phyloP scores from a whole-genome alignment of 2,797 vertebrate genomes.

The Vireo griseus region DNA sequence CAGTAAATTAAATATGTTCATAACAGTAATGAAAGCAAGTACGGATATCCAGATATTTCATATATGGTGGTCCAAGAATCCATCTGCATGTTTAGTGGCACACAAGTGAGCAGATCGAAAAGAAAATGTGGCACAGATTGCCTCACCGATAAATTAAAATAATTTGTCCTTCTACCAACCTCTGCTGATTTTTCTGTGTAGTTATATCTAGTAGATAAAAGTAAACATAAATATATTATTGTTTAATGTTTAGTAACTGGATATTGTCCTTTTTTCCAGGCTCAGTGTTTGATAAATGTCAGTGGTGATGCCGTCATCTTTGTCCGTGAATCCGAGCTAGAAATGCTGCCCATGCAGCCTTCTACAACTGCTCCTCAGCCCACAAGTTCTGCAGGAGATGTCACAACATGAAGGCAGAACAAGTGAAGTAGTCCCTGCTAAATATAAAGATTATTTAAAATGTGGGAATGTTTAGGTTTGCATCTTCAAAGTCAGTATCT shows the following conservation, averaged over 20 bases:
- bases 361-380: constrained; percentile 56
- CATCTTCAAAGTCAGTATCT: constrained; percentile 19
- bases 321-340: constrained; percentile 86
- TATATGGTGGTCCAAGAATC: background rate
- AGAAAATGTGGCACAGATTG: background rate
- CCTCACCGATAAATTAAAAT: background rate
- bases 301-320: constrained; percentile 95
- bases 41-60: background rate
- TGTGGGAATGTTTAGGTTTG: constrained; percentile 17
- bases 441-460: background rate
- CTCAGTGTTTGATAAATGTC: constrained; percentile 97
- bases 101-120: background rate
- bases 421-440: background rate
- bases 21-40: background rate
- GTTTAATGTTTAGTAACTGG: background rate
- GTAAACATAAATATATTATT: rapidly evolving
- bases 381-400: constrained; percentile 57
- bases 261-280: constrained; percentile 67
- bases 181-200: background rate
- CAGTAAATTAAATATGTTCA: background rate
- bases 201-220: background rate
- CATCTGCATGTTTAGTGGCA: background rate
- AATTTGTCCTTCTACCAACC: background rate
- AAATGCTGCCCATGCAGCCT: constrained; percentile 67
- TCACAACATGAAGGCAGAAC: constrained; percentile 41